Evolutionary conservation across 1,140 invertebrate species (phyloP), one percentile per base, ranked within the genome.

Genomic region (Helicoverpa armigera): DNA sequence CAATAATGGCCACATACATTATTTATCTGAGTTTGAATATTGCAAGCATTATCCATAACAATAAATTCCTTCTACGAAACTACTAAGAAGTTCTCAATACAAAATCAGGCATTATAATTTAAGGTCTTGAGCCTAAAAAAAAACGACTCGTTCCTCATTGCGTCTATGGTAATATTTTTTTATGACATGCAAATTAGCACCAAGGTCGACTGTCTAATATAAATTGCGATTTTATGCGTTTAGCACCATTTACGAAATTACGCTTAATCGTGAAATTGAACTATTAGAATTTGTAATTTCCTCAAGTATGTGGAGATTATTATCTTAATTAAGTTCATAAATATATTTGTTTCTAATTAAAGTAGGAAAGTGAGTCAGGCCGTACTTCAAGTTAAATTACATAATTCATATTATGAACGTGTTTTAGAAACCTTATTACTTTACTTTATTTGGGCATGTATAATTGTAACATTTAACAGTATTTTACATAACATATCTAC

Each of bases 1-100:
- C 29, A 73, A 56, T 73, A 54, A 54, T 69, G 35, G 18, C 48
- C 65, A 72, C 53, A 73, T 73, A 73, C 70, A 73, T 23, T 73
- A 73, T 58, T 56, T 58, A 73, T 58, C 53, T 73, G 31, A 29
- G 11, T 58, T 56, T 11, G 53, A 11, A n/a, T 16, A 43, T 73
- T 14, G 53, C 16, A 73, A 58, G 56, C 29, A 58, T 73, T 56
- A 58, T 73, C 53, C 50, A 54, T 18, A 72, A 23, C 23, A 11
- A 31, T 54, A 14, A 72, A 53, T 54, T 43, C 5, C 35, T 43
- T 9, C 35, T 43, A 5, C 5, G 5, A 43, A 43, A 1, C 35
- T 7, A 43, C 5, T 7, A 43, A 1, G 9, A 1, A 43, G 5
- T 43, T 43, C 35, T 43, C 35, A 43, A 43, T 43, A 9, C 35